Evolutionary conservation across 2,797 vertebrate genomes (phyloP).

Genomic region (Urophycis tenuis): DNA sequence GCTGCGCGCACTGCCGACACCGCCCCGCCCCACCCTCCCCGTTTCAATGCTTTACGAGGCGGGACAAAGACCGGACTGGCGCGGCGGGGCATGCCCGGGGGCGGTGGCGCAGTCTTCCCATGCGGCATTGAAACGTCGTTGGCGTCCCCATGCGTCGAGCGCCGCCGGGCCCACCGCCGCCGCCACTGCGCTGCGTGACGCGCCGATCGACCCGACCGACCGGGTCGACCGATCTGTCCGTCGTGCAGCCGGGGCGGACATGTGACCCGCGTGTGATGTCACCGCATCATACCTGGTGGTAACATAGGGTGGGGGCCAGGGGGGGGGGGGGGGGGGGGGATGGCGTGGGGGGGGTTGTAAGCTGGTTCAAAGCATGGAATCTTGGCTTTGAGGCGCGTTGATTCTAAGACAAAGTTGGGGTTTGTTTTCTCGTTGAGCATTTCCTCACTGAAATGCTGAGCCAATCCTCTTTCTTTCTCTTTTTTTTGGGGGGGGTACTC

Average conservation of each 20-base stretch:
- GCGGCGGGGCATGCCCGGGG: slow-evolving; percentile 64
- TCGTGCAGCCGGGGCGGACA: background rate
- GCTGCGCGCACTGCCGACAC: slow-evolving; percentile 34
- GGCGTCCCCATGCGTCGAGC: slow-evolving; percentile 53
- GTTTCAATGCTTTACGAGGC: slow-evolving; percentile 59
- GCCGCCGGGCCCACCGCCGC: slow-evolving; percentile 42
- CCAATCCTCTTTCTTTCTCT: slow-evolving; percentile 58
- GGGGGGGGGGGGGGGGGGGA: too few species aligned
- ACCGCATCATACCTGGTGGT: background rate
- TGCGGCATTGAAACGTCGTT: slow-evolving; percentile 71
- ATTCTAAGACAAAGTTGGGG: slow-evolving; percentile 45
- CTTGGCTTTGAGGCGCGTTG: slow-evolving; percentile 43
- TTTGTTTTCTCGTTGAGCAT: slow-evolving; percentile 44
- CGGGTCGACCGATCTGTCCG: background rate
- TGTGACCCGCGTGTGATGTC: background rate
- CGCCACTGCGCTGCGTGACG: background rate
- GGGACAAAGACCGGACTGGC: slow-evolving; percentile 43
- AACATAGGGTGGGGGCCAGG: background rate
- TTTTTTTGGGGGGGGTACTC: slow-evolving; percentile 38
- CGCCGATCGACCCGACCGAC: background rate
- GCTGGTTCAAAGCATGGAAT: slow-evolving; percentile 63
- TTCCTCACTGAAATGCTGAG: slow-evolving; percentile 56
- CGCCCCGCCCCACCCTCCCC: too few species aligned
- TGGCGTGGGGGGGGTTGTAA: slow-evolving; percentile 29
- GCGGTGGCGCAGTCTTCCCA: slow-evolving; percentile 54